Conservation (phyloP, 2,797 vertebrate species). For the Sylvilagus floridanus region DNA sequence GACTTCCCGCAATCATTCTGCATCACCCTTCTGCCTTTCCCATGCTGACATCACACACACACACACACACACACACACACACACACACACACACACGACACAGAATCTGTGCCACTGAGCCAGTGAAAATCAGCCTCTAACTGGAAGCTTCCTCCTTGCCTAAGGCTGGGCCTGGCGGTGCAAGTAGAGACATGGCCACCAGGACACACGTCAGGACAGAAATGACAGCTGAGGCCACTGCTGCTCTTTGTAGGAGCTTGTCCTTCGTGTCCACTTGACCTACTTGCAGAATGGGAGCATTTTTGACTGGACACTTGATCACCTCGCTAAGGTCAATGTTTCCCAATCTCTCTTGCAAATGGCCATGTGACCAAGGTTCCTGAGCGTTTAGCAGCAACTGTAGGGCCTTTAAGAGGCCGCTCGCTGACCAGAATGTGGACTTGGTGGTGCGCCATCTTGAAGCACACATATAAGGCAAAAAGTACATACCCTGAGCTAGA, state of each 20-base stretch:
- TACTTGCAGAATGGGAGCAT: not conserved
- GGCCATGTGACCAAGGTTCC: not conserved
- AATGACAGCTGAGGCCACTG: too few relatives aligned
- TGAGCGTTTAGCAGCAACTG: not conserved
- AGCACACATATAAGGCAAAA: not conserved
- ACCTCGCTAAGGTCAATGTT: not conserved
- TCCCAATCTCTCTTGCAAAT: not conserved
- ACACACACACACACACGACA: not conserved
- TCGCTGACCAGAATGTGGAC: not conserved
- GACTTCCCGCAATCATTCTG: not conserved
- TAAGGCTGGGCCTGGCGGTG: not conserved
- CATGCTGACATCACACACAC: not conserved
- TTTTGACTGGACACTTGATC: not conserved
- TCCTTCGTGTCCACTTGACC: not conserved
- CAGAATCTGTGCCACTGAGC: not conserved
- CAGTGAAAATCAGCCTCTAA: not conserved
- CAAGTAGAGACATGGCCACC: conserved; percentile 40
- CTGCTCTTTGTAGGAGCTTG: not conserved
- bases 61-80: not conserved
- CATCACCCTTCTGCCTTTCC: not conserved
- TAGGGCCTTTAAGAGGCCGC: not conserved
- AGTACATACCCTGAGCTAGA: not conserved
- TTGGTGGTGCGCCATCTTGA: not conserved
- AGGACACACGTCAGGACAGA: too few relatives aligned
- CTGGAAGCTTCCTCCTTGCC: not conserved